Conservation (phyloP, 2,797 vertebrate genomes). For the Spinibarbus caldwelli region DNA sequence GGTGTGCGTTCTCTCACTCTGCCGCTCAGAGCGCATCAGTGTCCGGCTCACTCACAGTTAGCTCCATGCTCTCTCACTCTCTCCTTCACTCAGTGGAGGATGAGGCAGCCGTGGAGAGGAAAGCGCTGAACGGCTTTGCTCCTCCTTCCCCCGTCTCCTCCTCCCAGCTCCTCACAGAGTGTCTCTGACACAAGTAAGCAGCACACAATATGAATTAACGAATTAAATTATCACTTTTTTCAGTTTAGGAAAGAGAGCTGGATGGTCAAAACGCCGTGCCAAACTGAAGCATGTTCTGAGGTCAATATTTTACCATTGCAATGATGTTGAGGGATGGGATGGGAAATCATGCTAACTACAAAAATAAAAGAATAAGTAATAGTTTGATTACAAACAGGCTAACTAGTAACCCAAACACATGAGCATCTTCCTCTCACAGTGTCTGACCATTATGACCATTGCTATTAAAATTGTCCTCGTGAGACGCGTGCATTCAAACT, state of each 20-base stretch:
- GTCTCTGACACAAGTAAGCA: neutral
- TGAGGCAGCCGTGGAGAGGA: slow-evolving; percentile 39
- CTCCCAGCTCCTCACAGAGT: slow-evolving; percentile 41
- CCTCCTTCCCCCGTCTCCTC: slow-evolving; percentile 58
- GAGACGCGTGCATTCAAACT: neutral
- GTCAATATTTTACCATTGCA: neutral
- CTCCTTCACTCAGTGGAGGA: slow-evolving; percentile 49
- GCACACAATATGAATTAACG: neutral
- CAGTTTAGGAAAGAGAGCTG: neutral
- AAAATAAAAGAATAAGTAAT: neutral
- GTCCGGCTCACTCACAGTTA: slow-evolving; percentile 51
- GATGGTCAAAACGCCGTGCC: neutral
- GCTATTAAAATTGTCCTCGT: neutral
- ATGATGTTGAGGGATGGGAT: neutral
- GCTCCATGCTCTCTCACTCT: slow-evolving; percentile 52
- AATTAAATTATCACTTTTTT: neutral
- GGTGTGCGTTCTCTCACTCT: slow-evolving; percentile 29
- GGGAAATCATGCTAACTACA: neutral
- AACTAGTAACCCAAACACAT: neutral
- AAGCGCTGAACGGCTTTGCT: slow-evolving; percentile 60
- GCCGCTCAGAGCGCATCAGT: slow-evolving; percentile 45
- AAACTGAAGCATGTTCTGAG: neutral
- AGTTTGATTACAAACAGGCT: neutral
- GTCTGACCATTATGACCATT: neutral
- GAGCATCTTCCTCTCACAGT: neutral